Percentiles rank a stretch among this genome's conserved stretches.
phyloP scores from a whole-genome alignment of 2,888 invertebrate species.

The Oligia latruncula region DNA sequence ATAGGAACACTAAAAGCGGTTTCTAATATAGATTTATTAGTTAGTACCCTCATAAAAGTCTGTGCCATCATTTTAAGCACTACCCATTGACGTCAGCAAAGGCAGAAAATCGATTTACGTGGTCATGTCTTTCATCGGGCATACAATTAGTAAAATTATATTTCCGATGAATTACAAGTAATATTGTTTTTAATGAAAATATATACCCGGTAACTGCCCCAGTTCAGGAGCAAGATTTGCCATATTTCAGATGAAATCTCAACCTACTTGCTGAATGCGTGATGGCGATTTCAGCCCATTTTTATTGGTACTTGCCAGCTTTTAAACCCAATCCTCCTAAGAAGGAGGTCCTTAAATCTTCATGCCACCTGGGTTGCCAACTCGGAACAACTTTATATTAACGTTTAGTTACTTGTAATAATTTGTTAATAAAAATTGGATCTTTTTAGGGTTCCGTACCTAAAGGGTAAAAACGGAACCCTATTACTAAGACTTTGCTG shows the following conservation, averaged over 20 bases:
- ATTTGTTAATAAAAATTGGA: neutral
- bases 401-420: neutral
- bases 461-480: no score
- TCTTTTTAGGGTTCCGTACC: no score
- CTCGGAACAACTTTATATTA: neutral
- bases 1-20: constrained; percentile 31
- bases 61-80: constrained; percentile 42
- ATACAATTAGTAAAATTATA: constrained; percentile 4
- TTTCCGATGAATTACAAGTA: neutral
- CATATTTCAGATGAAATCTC: neutral
- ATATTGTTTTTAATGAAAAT: neutral
- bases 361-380: neutral
- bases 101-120: constrained; percentile 31
- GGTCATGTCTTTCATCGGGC: constrained; percentile 18
- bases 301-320: neutral
- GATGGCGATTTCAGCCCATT: neutral
- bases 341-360: neutral
- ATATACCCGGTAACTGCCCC: neutral
- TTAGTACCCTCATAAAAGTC: constrained; percentile 44
- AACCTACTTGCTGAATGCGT: neutral
- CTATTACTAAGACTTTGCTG: no score
- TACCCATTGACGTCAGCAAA: constrained; percentile 25
- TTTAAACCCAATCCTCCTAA: neutral
- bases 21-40: constrained; percentile 51
- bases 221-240: neutral